phyloP scores from a whole-genome alignment of 2,797 vertebrate species.

The Valencia hispanica region DNA sequence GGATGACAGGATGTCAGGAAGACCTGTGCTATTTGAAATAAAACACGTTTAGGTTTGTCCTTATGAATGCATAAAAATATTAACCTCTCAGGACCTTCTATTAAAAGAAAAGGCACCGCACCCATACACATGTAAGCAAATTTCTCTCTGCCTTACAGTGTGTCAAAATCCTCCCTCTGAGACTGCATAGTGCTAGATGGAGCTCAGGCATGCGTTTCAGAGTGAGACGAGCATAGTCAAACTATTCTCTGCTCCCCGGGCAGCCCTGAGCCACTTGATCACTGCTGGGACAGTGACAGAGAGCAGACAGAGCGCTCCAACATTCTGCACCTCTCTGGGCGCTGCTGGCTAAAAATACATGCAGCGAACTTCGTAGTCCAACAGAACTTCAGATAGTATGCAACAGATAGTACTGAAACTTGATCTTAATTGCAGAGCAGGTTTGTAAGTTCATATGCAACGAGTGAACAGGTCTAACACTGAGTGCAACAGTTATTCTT shows the following conservation, averaged over 20 bases:
- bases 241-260: constrained; percentile 22
- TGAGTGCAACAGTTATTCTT: neutral
- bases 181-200: neutral
- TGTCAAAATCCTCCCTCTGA: neutral
- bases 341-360: constrained; percentile 60
- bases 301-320: constrained; percentile 55
- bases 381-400: constrained; percentile 6
- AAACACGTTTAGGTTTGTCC: neutral
- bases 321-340: constrained; percentile 37
- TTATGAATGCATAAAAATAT: constrained; percentile 11
- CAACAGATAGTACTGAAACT: neutral
- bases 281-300: constrained; percentile 59
- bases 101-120: neutral
- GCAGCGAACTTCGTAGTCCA: constrained; percentile 18
- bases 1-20: constrained; percentile 33
- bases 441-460: neutral
- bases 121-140: neutral
- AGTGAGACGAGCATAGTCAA: constrained; percentile 31
- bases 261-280: constrained; percentile 38
- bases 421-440: neutral
- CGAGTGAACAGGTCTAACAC: neutral
- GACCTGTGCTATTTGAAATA: neutral
- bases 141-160: neutral
- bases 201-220: constrained; percentile 30
- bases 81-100: neutral